These are phyloP conservation scores for Bombus haemorrhoidalis DNA, from an alignment of 1,140 invertebrate genomes.

Conservation along the genomic window DNA sequence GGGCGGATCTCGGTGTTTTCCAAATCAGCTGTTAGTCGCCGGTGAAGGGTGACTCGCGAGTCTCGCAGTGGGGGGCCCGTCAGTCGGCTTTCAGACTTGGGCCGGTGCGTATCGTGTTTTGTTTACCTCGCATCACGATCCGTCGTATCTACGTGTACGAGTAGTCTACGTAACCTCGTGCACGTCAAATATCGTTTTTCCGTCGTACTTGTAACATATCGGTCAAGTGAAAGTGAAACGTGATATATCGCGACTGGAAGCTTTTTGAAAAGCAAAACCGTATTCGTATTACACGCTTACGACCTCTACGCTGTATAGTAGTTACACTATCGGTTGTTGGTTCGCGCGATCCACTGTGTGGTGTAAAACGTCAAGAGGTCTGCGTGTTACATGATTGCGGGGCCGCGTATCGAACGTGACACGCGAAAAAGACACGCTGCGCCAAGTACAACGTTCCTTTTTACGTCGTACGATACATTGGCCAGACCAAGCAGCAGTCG, in stretches of 20 bases:
- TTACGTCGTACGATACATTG: background rate
- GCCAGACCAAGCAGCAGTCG: background rate
- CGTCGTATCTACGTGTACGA: background rate
- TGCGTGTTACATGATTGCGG: background rate
- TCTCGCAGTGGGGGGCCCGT: constrained; percentile 49
- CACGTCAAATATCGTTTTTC: background rate
- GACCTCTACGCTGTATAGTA: background rate
- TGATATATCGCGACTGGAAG: background rate
- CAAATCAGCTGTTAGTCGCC: constrained; percentile 76
- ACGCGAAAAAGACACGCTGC: background rate
- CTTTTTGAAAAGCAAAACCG: background rate
- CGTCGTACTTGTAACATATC: background rate
- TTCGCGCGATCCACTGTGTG: background rate
- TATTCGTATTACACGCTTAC: constrained; percentile 12
- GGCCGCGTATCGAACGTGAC: no score
- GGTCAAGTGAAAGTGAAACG: constrained; percentile 41
- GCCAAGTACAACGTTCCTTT: background rate
- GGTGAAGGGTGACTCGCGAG: constrained; percentile 54
- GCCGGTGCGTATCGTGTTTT: constrained; percentile 32
- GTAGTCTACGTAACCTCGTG: background rate
- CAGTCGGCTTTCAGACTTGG: constrained; percentile 65
- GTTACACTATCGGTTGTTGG: background rate
- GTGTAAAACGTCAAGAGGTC: background rate
- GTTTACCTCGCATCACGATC: background rate
- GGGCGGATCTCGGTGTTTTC: constrained; percentile 69